Evolutionary conservation across 2,113 vertebrate genomes (phyloP), one percentile per base, ranked within the genome.

Genomic region (Addax nasomaculatus): DNA sequence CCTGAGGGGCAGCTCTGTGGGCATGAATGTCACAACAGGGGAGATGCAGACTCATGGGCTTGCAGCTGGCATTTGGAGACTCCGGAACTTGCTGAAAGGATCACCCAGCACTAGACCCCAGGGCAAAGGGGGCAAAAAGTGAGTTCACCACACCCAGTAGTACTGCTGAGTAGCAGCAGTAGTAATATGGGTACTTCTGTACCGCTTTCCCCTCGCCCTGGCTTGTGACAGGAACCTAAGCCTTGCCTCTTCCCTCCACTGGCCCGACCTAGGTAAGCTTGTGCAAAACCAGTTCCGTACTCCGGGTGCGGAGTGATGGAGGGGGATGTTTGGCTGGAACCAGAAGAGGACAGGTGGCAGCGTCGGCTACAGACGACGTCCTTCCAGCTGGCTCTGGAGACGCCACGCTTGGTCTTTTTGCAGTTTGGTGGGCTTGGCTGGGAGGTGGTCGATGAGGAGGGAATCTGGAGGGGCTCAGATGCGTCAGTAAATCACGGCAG

Each of bases 381-480:
- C 33, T 97, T 97, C 97, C 97, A 98, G 36, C 85, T 97, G 96
- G 97, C 96, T 89, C 83, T 43, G 33, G 45, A 88, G 14, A 25
- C 2, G 25, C 78, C n/a, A 47, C 90, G 76, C 84, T 97, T 92
- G 83, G 62, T 88, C 53, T 96, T 96, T 98, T 73, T 93, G 96
- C 49, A 83, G 86, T 95, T 96, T 92, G 67, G 67, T 93, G 67
- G 29, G 49, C 13, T 33, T 89, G 53, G 53, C 30, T 36, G 39
- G 47, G 84, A 60, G 80, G 33, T 19, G 43, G 79, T 30, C 5
- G 36, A 80, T 29, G n/a, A 87, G 36, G 15, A 92, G 85, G 15
- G 10, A 78, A 39, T 93, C 57, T 90, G 83, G 90, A 93, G 78
- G 85, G 7, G 9, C 33, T 91, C 36, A 49, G 39, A 30, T 33